Conservation (phyloP, 2,888 invertebrate genomes). For the Chalcis sispes region DNA sequence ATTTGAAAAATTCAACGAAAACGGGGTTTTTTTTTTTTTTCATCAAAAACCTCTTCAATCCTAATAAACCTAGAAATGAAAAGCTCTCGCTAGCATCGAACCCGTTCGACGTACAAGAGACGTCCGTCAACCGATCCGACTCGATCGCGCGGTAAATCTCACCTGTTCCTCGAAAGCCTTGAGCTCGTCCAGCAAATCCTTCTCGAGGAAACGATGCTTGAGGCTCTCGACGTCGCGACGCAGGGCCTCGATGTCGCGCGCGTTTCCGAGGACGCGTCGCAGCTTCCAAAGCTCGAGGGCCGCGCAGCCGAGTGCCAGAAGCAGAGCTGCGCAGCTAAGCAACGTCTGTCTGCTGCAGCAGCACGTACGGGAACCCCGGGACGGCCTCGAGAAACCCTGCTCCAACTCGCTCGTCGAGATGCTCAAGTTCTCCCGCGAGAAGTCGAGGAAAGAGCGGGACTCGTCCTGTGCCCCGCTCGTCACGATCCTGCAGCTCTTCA, state of each 20-base stretch:
- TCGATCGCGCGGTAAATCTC: no score
- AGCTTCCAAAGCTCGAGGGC: slow-evolving; percentile 69
- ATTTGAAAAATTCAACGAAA: no score
- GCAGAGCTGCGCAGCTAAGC: slow-evolving; percentile 64
- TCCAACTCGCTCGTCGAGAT: slow-evolving; percentile 71
- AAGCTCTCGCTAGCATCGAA: no score
- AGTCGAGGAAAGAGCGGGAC: slow-evolving; percentile 68
- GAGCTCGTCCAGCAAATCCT: slow-evolving; percentile 69
- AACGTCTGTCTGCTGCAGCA: slow-evolving; percentile 61
- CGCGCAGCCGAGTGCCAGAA: slow-evolving; percentile 66
- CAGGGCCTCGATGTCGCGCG: slow-evolving; percentile 67
- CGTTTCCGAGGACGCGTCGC: slow-evolving; percentile 64
- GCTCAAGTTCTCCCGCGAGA: slow-evolving; percentile 71
- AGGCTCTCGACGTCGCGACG: slow-evolving; percentile 69
- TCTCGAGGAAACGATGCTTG: slow-evolving; percentile 69
- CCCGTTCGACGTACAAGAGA: no score
- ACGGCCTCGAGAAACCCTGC: slow-evolving; percentile 64
- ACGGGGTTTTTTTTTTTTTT: no score
- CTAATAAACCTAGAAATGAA: no score
- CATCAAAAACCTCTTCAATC: no score
- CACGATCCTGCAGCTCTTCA: no score
- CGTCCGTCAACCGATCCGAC: no score
- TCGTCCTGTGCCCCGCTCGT: slow-evolving; percentile 61
- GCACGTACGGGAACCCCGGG: not conserved
- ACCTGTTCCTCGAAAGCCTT: slow-evolving; percentile 73